Evolutionary conservation across 2,797 vertebrate species (phyloP).

Genomic region (Argyrosomus regius): DNA sequence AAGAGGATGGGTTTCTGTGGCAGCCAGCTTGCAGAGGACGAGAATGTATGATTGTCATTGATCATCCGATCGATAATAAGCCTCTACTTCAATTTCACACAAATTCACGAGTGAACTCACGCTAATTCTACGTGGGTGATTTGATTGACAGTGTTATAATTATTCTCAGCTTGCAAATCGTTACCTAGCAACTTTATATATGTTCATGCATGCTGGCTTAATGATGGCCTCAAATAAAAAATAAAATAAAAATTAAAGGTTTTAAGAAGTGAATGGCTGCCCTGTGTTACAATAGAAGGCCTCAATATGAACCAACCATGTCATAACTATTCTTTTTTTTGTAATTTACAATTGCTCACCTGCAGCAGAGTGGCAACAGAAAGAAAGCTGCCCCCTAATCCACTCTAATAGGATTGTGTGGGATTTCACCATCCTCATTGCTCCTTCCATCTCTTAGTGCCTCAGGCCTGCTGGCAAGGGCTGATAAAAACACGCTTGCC

Average conservation of each 20-base stretch:
- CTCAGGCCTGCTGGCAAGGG: slow-evolving; percentile 81
- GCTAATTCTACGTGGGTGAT: slow-evolving; percentile 31
- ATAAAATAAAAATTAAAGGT: slow-evolving; percentile 17
- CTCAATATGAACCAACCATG: slow-evolving; percentile 60
- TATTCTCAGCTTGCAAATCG: slow-evolving; percentile 53
- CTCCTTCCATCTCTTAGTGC: slow-evolving; percentile 79
- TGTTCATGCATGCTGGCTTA: slow-evolving; percentile 42
- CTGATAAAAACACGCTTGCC: slow-evolving; percentile 84
- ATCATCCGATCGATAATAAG: slow-evolving; percentile 66
- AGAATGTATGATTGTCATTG: slow-evolving; percentile 73
- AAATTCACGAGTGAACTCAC: neutral
- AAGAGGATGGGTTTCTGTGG: slow-evolving; percentile 45
- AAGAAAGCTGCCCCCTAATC: slow-evolving; percentile 83
- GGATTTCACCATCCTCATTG: slow-evolving; percentile 86
- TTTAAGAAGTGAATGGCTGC: slow-evolving; percentile 52
- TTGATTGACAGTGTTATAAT: slow-evolving; percentile 64
- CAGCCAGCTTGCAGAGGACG: slow-evolving; percentile 32
- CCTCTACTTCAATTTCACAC: slow-evolving; percentile 63
- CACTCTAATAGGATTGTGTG: slow-evolving; percentile 89
- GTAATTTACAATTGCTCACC: slow-evolving; percentile 82
- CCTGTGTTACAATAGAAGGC: slow-evolving; percentile 54
- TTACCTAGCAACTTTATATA: slow-evolving; percentile 37
- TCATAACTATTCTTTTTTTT: slow-evolving; percentile 65
- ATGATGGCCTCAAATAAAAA: slow-evolving; percentile 52
- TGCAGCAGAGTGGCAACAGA: slow-evolving; percentile 80